Conservation (phyloP, 37 sponge, comb jelly and placozoan species). For the Amphimedon queenslandica region DNA sequence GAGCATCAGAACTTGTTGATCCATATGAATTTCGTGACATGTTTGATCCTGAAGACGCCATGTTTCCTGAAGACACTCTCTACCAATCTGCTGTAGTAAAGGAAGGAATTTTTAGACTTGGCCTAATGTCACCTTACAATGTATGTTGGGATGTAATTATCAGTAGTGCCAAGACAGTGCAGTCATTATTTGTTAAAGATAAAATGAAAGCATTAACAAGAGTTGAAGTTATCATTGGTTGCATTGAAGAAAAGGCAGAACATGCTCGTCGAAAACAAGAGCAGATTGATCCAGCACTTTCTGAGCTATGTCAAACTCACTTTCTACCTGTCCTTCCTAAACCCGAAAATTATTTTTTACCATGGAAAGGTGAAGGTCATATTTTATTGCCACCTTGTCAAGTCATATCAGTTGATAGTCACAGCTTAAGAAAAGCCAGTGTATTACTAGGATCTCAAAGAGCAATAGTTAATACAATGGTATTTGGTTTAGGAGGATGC, state of each 20-base stretch:
- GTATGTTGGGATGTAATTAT: conserved; percentile 30
- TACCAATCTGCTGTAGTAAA: background rate
- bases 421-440: no score
- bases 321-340: conserved; percentile 41
- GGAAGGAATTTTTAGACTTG: conserved; percentile 27
- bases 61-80: conserved; percentile 31
- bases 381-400: conserved; percentile 19
- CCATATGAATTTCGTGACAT: conserved; percentile 38
- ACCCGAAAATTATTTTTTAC: conserved; percentile 17
- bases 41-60: conserved; percentile 30
- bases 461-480: background rate
- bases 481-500: conserved; percentile 11
- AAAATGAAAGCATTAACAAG: conserved; percentile 15
- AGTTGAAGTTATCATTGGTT: no score
- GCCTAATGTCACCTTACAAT: conserved; percentile 19
- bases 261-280: no score
- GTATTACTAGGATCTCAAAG: conserved; percentile 32
- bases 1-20: conserved; percentile 19
- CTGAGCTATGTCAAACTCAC: conserved; percentile 2
- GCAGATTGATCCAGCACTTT: no score
- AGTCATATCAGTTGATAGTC: background rate
- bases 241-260: background rate
- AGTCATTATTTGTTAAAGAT: background rate
- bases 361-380: conserved; percentile 32
- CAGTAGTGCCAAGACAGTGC: conserved; percentile 37